Base-by-base conservation (phyloP, 1,140 invertebrate species). In the Anoplophora glabripennis region DNA sequence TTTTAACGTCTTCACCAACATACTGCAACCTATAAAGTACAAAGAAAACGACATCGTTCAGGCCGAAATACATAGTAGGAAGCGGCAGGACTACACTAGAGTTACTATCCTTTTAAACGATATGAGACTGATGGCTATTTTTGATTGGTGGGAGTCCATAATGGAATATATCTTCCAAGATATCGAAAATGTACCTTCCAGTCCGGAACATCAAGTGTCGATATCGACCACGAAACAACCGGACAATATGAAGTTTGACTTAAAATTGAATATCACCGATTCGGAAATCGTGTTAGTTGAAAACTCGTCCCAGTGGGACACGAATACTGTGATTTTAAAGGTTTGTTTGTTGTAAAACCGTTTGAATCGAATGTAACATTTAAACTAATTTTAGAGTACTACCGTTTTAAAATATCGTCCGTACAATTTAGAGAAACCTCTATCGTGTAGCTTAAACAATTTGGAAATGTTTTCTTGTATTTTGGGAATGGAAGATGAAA, bases 201-300 rank as follows among this genome's bases (percentile, higher is more conserved):
- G 64, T 68, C 64, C 71, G 5, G 60, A 57, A 37, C 64, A 66
- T 48, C 61, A 69, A 38, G 47, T 53, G 14, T 37, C 62, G 7
- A 41, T 53, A 1, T 9, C 56, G 18, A 52, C 33, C 15, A 65
- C 61, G 11, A 65, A 61, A 17, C 69, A 65, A 33, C n/a, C 36
- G 9, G 53, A 58, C 14, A 61, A 69, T 18, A 46, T 80, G 1
- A 83, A 86, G 5, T 86, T 92, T 72, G 93, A 96, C 75, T 76
- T 98, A 12, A 94, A 96, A 76, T 78, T 98, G 4, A 98, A 98
- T 77, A 87, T 98, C 3, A 94, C 92, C 0, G 93, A 98, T 74
- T 98, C 94, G 1, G 94, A 98, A 79, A 78, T 98, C 18, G 93
- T 98, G 17, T 79, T 98, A 4, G 89, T 98, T 0, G 96, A 98